Evolutionary conservation across 2,888 invertebrate genomes (phyloP).

Genomic region (Falcaria lacertinaria): DNA sequence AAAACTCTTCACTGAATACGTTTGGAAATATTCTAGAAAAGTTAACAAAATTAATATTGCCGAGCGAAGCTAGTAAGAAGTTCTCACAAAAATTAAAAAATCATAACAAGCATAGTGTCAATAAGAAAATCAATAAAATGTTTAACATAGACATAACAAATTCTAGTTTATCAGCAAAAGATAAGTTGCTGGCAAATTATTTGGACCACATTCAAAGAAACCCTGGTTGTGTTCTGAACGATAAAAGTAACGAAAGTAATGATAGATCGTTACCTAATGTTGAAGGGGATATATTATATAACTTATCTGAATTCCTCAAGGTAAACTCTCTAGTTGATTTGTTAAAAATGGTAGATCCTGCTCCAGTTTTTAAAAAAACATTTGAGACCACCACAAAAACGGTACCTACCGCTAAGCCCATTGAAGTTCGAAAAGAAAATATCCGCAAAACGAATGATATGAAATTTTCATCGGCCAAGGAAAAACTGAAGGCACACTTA

Average conservation of each 20-base stretch:
- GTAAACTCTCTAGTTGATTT: conserved; percentile 60
- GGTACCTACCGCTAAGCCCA: conserved; percentile 4
- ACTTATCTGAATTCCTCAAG: conserved; percentile 62
- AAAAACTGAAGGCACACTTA: conserved; percentile 58
- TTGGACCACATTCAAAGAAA: conserved; percentile 47
- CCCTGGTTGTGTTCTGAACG: conserved; percentile 44
- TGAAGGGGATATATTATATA: conserved; percentile 54
- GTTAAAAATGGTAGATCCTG: conserved; percentile 36
- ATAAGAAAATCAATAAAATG: conserved; percentile 33
- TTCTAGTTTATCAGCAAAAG: conserved; percentile 47
- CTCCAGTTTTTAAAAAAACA: conserved; percentile 4
- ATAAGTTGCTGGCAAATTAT: conserved; percentile 60
- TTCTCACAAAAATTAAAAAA: conserved; percentile 33
- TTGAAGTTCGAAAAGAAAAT: not conserved
- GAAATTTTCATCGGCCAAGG: conserved; percentile 39
- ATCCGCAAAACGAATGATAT: conserved; percentile 4
- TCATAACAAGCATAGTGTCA: conserved; percentile 24
- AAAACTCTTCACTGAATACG: conserved; percentile 36
- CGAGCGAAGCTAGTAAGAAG: conserved; percentile 39
- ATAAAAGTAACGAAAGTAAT: conserved; percentile 15
- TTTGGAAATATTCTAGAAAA: conserved; percentile 55
- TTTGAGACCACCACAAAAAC: conserved; percentile 6
- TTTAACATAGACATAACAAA: conserved; percentile 39
- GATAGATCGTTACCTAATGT: conserved; percentile 23
- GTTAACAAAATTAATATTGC: conserved; percentile 56